Evolutionary conservation across 1,140 invertebrate genomes (phyloP), one percentile per base, ranked within the genome.

Genomic region (Nasonia giraulti): DNA sequence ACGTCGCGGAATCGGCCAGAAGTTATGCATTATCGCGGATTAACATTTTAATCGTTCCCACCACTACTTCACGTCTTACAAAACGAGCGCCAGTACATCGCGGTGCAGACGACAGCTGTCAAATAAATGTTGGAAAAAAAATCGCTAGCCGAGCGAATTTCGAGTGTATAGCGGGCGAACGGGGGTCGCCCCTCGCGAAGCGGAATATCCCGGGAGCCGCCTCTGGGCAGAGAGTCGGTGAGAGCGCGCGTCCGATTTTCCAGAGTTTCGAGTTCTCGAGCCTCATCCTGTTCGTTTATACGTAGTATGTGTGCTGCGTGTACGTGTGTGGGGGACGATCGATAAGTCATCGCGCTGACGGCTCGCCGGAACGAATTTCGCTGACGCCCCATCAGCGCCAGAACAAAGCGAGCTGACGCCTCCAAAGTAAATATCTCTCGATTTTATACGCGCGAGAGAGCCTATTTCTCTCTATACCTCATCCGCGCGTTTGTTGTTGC

Each of bases 41-140:
- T 83, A 83, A 31, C 81, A 76, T 76, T 83, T 83, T 83, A 66
- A 75, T 68, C 33, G 76, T 76, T 83, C 71, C 76, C 81, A 20
- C 69, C 11, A 62, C 71, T 7, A 37, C 12, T 75, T 5, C 44
- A 23, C 33, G 7, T 62, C 47, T 50, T 33, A 4, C 7, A 62
- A 62, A 7, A n/a, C 55, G 7, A 14, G 20, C 31, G 8, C 27
- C 1, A 27, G 69, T 23, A 37, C 23, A 37, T 69, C 83, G 86
- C 80, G 81, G 85, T 92, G 92, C 89, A 91, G 89, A 88, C 92
- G 92, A 93, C 92, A 93, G 92, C 92, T 93, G 92, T 92, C 92
- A 91, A 93, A 92, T 92, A 92, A 92, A 92, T 91, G 91, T 91
- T 92, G 85, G 89, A 92, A 92, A 88, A 92, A 88, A 91, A 91